These are phyloP conservation scores for Tylochromis polylepis DNA, from an alignment of 2,113 vertebrate species.

Conservation along the genomic window DNA sequence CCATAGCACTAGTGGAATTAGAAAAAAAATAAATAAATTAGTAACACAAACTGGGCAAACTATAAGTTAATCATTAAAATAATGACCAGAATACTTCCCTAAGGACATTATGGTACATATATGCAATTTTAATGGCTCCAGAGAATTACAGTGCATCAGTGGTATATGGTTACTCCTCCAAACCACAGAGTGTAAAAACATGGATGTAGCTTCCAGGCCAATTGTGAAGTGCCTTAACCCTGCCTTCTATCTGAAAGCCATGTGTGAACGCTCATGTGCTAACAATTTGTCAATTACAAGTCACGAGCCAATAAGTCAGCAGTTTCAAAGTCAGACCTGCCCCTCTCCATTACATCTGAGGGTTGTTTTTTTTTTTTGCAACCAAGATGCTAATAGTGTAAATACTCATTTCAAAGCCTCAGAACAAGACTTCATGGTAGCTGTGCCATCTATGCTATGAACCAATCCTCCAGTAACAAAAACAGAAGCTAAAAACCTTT, in stretches of 20 bases:
- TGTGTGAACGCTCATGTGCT: accelerated
- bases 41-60: not conserved
- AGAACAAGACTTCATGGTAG: not conserved
- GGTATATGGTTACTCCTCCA: not conserved
- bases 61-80: not conserved
- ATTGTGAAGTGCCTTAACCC: not conserved
- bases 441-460: not conserved
- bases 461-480: not conserved
- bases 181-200: not conserved
- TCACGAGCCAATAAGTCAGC: not conserved
- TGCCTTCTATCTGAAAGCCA: not conserved
- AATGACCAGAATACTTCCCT: not conserved
- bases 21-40: not conserved
- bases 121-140: not conserved
- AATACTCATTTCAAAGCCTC: not conserved
- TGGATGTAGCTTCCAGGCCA: not conserved
- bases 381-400: not conserved
- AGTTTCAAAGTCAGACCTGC: not conserved
- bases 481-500: not conserved
- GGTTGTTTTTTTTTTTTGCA: not conserved
- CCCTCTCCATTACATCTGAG: not conserved
- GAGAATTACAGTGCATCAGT: not conserved
- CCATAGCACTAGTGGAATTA: not conserved
- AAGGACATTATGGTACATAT: not conserved
- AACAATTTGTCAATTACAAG: not conserved